Evolutionary conservation across 2,113 vertebrate species (phyloP), one percentile per base, ranked within the genome.

Genomic region (Erythrocebus patas): DNA sequence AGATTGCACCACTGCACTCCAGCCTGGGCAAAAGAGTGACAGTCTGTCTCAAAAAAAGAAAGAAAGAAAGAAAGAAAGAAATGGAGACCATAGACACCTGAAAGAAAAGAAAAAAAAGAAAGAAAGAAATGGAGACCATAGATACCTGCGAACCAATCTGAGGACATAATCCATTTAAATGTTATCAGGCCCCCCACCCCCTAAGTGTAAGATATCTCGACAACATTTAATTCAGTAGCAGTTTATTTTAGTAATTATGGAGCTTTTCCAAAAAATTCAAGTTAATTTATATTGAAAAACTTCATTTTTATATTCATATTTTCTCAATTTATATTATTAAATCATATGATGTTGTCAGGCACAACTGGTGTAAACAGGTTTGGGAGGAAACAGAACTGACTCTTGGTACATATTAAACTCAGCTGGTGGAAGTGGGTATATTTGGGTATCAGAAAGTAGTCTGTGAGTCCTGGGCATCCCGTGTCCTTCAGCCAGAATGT

Each of bases 171-270:
- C 38, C 40, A 35, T 72, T 92, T 81, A 89, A 73, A 68, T 92
- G 79, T 87, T 75, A 52, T 57, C 25, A 50, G 52, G 52, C 17
- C 6, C 55, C 23, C 38, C 52, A 30, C 27, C 50, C 68, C 32
- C 32, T 23, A 80, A 59, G 48, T 45, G 66, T 43, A 52, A 87
- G 75, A 17, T 75, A 3, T 84, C 78, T 94, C 43, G n/a, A 68
- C 30, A 83, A 48, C 5, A 57, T 72, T 66, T 85, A 70, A 89
- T 86, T 81, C 52, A 70, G 1, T 40, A 86, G 25, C n/a, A 59
- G 17, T 52, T 81, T 90, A 43, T 84, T 95, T 95, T 86, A 92
- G 40, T 91, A 91, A 85, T 40, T 78, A 40, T 89, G 82, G 50
- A 68, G 4, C 27, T 85, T 89, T 94, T 57, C 38, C 40, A 92